Percentiles rank a stretch among this genome's conserved stretches.
These are phyloP conservation scores for Amphiduros pacificus DNA, from an alignment of 2,888 invertebrate species.

Conservation along the genomic window DNA sequence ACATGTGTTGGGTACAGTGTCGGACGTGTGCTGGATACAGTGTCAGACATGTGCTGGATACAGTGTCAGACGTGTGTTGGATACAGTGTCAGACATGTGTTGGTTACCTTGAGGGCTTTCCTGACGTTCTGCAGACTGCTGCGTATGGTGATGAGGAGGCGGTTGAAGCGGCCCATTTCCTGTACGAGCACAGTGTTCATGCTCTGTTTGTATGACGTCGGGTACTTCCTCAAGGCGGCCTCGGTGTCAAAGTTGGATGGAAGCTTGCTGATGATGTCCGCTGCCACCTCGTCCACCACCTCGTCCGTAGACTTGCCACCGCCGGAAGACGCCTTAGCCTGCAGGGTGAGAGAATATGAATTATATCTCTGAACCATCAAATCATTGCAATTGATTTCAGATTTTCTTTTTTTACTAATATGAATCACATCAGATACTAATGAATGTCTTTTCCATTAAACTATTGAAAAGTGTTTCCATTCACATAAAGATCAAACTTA, in stretches of 20 bases:
- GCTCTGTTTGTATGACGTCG: slow-evolving; percentile 60
- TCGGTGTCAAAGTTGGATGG: slow-evolving; percentile 58
- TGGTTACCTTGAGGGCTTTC: slow-evolving; percentile 59
- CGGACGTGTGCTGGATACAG: too few species aligned
- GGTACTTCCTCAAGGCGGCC: slow-evolving; percentile 55
- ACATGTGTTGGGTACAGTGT: too few species aligned
- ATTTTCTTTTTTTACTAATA: too few species aligned
- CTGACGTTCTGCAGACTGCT: slow-evolving; percentile 55
- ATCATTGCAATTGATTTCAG: too few species aligned
- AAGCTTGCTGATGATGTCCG: slow-evolving; percentile 72
- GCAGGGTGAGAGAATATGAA: too few species aligned
- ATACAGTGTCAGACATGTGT: too few species aligned
- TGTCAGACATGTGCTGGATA: too few species aligned
- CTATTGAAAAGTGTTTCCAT: neutral
- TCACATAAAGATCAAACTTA: neutral
- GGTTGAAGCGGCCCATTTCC: slow-evolving; percentile 61
- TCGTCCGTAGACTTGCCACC: slow-evolving; percentile 75
- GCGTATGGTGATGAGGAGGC: slow-evolving; percentile 52
- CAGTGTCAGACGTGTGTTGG: too few species aligned
- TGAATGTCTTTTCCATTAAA: neutral
- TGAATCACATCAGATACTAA: too few species aligned
- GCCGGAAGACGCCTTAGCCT: slow-evolving; percentile 54
- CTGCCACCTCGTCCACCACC: slow-evolving; percentile 76
- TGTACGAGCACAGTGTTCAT: slow-evolving; percentile 62
- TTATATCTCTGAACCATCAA: too few species aligned